Evolutionary conservation across 2,888 invertebrate species (phyloP).

Genomic region (Dryococelus australis): DNA sequence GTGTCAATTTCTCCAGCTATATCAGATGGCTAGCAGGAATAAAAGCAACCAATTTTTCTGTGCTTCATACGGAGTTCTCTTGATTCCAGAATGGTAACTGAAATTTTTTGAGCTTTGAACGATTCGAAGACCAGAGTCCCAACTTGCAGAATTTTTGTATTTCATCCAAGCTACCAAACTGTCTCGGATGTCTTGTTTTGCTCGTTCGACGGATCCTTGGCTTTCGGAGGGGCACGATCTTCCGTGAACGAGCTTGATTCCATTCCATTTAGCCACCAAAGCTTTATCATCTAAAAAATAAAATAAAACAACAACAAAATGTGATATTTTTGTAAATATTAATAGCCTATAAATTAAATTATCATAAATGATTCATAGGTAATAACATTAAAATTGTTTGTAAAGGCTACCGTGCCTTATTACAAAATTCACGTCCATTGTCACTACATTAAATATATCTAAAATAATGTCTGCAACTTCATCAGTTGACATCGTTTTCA

Average conservation of each 20-base stretch:
- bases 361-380: no score
- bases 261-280: neutral
- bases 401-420: neutral
- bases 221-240: neutral
- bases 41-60: neutral
- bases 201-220: constrained; percentile 26
- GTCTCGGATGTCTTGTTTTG: constrained; percentile 6
- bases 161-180: constrained; percentile 24
- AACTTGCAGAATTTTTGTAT: neutral
- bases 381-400: neutral
- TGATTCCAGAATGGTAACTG: no score
- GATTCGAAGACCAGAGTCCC: neutral
- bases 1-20: neutral
- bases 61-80: neutral
- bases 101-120: neutral
- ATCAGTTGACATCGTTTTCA: neutral
- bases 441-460: neutral
- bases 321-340: neutral
- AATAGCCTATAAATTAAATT: no score
- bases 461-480: neutral
- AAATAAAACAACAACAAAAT: neutral
- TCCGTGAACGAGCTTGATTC: constrained; percentile 18
- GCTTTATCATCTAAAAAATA: neutral
- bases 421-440: neutral
- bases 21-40: neutral